Evolutionary conservation across 2,797 vertebrate genomes (phyloP).

Genomic region (Hafferia zeledoni): DNA sequence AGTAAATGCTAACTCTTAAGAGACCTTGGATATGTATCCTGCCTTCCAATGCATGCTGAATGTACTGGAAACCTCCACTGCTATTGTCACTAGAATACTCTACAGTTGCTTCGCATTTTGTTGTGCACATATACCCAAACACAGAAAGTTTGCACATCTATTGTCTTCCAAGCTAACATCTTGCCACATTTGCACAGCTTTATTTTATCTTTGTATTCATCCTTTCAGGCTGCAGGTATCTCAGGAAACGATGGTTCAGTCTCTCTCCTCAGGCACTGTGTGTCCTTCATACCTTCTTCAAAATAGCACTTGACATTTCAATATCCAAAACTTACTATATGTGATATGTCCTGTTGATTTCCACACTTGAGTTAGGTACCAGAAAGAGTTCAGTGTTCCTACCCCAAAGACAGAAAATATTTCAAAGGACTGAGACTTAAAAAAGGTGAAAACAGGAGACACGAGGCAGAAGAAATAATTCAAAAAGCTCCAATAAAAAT

Average conservation of each 20-base stretch:
- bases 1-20: background rate
- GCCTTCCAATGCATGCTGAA: background rate
- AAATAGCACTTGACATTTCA: slow-evolving; percentile 17
- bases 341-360: background rate
- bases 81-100: background rate
- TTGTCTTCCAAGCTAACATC: rapidly evolving
- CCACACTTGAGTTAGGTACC: background rate
- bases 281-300: background rate
- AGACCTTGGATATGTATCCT: background rate
- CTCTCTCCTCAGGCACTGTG: background rate
- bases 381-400: background rate
- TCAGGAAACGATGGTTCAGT: background rate
- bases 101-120: background rate
- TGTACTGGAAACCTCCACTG: background rate
- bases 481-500: background rate
- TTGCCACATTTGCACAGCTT: background rate
- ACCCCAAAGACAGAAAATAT: background rate
- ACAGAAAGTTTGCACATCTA: background rate
- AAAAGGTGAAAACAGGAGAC: background rate
- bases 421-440: background rate
- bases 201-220: background rate
- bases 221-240: background rate
- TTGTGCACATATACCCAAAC: background rate
- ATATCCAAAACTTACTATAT: background rate
- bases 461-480: background rate